These are phyloP conservation scores for Euphonia xanthogaster DNA, from an alignment of 2,797 vertebrate species.

Conservation along the genomic window DNA sequence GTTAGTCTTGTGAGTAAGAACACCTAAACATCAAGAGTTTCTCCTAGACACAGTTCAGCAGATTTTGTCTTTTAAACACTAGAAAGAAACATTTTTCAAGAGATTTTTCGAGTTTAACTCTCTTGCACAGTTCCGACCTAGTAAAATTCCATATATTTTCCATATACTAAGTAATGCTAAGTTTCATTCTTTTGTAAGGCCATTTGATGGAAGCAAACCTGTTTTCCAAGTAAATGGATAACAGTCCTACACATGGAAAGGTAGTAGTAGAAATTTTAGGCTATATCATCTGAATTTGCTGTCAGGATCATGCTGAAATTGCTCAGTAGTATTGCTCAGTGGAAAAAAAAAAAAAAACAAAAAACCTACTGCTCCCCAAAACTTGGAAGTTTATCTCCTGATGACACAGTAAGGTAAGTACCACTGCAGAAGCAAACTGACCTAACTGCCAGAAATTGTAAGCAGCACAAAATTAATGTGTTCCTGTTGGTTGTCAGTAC, in stretches of 20 bases:
- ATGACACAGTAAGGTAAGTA: not conserved
- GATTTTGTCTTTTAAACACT: not conserved
- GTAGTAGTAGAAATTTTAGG: not conserved
- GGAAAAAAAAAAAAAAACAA: not conserved
- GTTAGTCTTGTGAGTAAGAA: not conserved
- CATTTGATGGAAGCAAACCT: not conserved
- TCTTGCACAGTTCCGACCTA: not conserved
- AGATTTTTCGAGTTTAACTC: not conserved
- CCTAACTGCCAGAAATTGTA: not conserved
- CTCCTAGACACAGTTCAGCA: not conserved
- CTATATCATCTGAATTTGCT: not conserved
- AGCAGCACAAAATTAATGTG: not conserved
- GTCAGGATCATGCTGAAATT: not conserved
- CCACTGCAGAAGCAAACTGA: not conserved
- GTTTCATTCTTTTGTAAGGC: not conserved
- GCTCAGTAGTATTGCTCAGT: not conserved
- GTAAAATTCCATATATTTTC: not conserved
- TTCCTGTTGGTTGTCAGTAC: not conserved
- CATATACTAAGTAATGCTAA: not conserved
- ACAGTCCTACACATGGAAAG: not conserved
- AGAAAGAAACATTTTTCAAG: not conserved
- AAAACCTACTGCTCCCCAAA: rapidly evolving
- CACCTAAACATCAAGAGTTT: not conserved
- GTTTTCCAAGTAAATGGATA: not conserved
- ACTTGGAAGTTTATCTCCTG: not conserved